A percentile compares a stretch with the other conserved stretches of the same genome.
Conservation (phyloP, 2,888 invertebrate species). For the Leptinotarsa haldemani region DNA sequence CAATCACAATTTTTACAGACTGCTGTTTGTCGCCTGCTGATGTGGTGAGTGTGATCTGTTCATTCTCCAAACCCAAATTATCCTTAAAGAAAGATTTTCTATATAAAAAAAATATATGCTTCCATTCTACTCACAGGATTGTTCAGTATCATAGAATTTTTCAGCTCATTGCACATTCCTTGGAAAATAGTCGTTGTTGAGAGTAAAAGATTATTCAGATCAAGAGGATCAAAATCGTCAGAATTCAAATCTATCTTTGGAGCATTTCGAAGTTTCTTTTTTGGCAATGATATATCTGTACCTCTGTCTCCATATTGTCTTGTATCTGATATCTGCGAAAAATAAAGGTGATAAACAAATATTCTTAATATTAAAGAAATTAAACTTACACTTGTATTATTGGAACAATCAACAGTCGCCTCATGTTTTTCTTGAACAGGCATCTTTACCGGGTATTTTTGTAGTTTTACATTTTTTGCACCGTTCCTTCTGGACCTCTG, state of each 20-base stretch:
- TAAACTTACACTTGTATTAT: background rate
- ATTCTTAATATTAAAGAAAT: background rate
- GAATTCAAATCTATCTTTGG: background rate
- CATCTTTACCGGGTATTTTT: background rate
- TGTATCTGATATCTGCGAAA: background rate
- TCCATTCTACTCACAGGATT: background rate
- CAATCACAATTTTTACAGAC: constrained; percentile 11
- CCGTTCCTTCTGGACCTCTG: background rate
- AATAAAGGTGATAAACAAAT: background rate
- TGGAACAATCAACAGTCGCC: background rate
- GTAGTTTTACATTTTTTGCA: background rate
- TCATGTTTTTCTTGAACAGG: background rate
- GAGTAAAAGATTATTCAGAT: constrained; percentile 13
- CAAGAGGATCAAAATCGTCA: constrained; percentile 14
- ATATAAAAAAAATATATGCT: background rate
- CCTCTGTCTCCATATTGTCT: too few relatives aligned
- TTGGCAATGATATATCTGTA: background rate
- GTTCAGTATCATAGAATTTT: background rate
- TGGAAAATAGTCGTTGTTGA: constrained; percentile 15
- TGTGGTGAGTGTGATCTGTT: constrained; percentile 17
- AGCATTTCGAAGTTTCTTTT: constrained; percentile 2
- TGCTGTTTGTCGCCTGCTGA: background rate
- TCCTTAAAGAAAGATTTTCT: constrained; percentile 9
- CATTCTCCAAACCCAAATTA: constrained; percentile 2
- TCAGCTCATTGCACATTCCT: constrained; percentile 18